Evolutionary conservation across 2,888 invertebrate genomes (phyloP).

Genomic region (Pantelozetes paolii): DNA sequence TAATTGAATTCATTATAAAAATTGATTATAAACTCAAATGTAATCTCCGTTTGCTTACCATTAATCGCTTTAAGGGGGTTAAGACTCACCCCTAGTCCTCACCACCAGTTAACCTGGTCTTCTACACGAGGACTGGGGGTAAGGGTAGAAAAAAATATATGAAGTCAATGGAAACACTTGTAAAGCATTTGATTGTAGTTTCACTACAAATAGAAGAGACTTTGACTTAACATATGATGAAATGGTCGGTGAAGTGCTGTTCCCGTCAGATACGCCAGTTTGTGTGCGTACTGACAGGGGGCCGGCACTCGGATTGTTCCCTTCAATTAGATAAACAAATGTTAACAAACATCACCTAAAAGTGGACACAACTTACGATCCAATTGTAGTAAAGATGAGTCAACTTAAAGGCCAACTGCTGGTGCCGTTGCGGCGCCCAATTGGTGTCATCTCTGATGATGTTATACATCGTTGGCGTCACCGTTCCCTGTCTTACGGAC

Average conservation of each 20-base stretch:
- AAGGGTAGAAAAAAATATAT: too few species aligned
- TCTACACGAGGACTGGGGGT: too few species aligned
- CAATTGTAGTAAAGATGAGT: conserved; percentile 88
- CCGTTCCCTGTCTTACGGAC: conserved; percentile 79
- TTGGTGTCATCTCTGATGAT: conserved; percentile 70
- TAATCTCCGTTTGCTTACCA: too few species aligned
- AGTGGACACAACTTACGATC: conserved; percentile 63
- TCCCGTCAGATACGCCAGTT: conserved; percentile 79
- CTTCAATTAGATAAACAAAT: conserved; percentile 47
- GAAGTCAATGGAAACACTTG: too few species aligned
- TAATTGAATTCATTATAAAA: too few species aligned
- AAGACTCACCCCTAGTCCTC: too few species aligned
- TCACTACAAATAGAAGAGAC: conserved; percentile 44
- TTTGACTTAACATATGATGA: conserved; percentile 36
- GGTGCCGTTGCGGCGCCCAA: conserved; percentile 68
- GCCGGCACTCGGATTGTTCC: conserved; percentile 78
- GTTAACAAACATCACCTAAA: too few species aligned
- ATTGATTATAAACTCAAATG: too few species aligned
- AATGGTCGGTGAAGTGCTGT: conserved; percentile 64
- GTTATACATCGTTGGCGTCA: conserved; percentile 84
- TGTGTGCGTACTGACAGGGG: conserved; percentile 91
- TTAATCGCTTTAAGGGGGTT: too few species aligned
- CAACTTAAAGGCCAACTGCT: conserved; percentile 78
- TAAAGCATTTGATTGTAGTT: too few species aligned
- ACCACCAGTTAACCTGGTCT: too few species aligned